These are phyloP conservation scores for Oceanodroma tethys DNA, from an alignment of 2,113 vertebrate genomes.

Conservation along the genomic window DNA sequence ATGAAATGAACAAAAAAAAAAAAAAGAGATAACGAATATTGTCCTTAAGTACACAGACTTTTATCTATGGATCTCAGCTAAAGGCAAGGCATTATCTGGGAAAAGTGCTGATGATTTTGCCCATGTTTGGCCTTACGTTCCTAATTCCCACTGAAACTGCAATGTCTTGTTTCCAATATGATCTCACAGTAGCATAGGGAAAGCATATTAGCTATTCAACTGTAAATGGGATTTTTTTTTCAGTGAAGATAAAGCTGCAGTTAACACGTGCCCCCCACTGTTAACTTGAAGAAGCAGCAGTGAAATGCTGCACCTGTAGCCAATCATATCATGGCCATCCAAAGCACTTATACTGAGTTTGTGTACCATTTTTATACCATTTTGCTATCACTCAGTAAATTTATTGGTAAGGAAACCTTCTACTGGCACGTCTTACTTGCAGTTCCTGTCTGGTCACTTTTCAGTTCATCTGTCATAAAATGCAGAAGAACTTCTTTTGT, in stretches of 20 bases:
- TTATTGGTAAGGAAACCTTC: background rate
- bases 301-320: background rate
- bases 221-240: background rate
- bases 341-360: background rate
- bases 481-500: background rate
- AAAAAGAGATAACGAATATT: background rate
- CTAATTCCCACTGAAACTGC: background rate
- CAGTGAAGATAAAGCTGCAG: background rate
- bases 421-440: background rate
- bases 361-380: background rate
- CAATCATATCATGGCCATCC: background rate
- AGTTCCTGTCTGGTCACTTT: background rate
- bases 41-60: background rate
- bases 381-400: background rate
- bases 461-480: background rate
- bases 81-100: background rate
- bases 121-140: background rate
- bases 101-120: background rate
- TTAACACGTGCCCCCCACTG: accelerated
- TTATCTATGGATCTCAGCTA: background rate
- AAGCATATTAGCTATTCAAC: background rate
- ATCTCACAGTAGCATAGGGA: background rate
- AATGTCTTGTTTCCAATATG: background rate
- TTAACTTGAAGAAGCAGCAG: background rate
- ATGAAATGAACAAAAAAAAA: background rate